A percentile compares a stretch with the other conserved stretches of the same genome.
Conservation (phyloP, 2,888 invertebrate species). For the Arge pagana region DNA sequence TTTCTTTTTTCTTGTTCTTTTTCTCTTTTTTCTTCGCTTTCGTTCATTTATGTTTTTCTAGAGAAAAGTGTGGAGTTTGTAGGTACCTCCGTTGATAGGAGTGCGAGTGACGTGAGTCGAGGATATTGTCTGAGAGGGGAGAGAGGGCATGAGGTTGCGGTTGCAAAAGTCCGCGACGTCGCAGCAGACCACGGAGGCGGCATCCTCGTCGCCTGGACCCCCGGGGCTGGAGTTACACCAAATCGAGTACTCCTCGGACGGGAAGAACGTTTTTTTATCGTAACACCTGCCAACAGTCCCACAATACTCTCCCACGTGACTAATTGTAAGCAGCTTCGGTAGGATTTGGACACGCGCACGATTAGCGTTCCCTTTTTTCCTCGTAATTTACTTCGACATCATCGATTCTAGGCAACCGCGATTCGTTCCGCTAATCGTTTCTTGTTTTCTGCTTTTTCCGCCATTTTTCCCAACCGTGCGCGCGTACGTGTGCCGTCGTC, state of each 20-base stretch:
- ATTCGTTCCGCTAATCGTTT: too few species aligned
- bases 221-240: constrained; percentile 50
- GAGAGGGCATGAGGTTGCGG: constrained; percentile 66
- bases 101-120: constrained; percentile 41
- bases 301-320: constrained; percentile 22
- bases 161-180: constrained; percentile 77
- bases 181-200: constrained; percentile 80
- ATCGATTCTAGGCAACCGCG: too few species aligned
- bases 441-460: too few species aligned
- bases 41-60: too few species aligned
- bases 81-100: constrained; percentile 48
- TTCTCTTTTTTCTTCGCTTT: too few species aligned
- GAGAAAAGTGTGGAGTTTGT: constrained; percentile 19
- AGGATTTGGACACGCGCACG: too few species aligned
- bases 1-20: too few species aligned
- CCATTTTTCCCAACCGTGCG: background rate
- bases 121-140: constrained; percentile 43
- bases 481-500: background rate
- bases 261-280: constrained; percentile 53
- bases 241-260: constrained; percentile 49
- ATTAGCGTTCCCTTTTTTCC: too few species aligned
- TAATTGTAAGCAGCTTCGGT: too few species aligned
- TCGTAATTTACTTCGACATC: background rate
- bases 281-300: constrained; percentile 56
- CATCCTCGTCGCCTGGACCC: constrained; percentile 62